A percentile compares a stretch with the other conserved stretches of the same genome.
phyloP scores from a whole-genome alignment of 2,797 vertebrate species.

The Falco cherrug region DNA sequence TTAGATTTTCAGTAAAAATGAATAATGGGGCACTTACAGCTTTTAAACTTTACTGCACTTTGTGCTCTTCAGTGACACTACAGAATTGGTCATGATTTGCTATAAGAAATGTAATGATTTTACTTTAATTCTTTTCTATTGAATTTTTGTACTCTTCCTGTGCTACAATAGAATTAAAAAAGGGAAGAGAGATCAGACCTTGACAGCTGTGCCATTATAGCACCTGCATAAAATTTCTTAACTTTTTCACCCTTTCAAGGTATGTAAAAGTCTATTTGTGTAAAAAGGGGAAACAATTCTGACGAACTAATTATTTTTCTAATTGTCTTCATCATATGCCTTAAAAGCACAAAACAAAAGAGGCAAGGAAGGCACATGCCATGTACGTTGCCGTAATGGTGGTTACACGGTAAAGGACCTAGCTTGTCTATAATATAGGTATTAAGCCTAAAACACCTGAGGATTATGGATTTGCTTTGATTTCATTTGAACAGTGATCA shows the following conservation, averaged over 20 bases:
- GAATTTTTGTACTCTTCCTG: constrained; percentile 9
- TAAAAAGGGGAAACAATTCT: neutral
- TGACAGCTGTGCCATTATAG: neutral
- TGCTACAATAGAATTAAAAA: neutral
- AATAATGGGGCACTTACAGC: constrained; percentile 25
- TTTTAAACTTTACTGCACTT: constrained; percentile 20
- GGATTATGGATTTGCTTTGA: neutral
- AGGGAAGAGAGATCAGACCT: neutral
- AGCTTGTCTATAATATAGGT: neutral
- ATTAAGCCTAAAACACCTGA: neutral
- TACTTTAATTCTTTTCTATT: constrained; percentile 36
- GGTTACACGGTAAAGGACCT: neutral
- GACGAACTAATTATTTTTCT: neutral
- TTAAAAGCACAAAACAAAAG: neutral
- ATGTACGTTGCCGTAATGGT: neutral
- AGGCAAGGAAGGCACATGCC: neutral
- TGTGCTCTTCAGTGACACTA: constrained; percentile 4
- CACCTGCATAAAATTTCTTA: neutral
- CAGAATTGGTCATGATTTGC: constrained; percentile 25
- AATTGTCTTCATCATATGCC: neutral
- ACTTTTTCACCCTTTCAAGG: neutral
- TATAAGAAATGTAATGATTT: constrained; percentile 26
- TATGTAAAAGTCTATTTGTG: neutral
- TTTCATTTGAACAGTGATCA: neutral
- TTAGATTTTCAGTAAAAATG: constrained; percentile 40